Base-by-base conservation (phyloP, 1,140 invertebrate genomes). In the Papilio polyxenes region DNA sequence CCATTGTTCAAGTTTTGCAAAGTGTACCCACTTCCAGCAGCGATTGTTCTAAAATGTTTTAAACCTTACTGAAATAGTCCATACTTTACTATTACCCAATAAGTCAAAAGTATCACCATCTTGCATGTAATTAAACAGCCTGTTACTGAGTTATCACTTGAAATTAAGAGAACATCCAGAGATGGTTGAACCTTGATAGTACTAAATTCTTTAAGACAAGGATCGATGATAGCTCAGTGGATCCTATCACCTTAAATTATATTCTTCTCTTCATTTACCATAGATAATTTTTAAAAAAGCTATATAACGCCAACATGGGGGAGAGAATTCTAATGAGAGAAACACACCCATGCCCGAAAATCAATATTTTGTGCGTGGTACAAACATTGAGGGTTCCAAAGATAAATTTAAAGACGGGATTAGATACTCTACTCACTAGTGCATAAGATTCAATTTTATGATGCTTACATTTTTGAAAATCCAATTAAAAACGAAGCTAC, bases 361-460 rank as follows among this genome's bases (percentile, higher is more conserved):
- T 72, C 65, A 72, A 72, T 72, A 72, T 15, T 72, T 72, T 72
- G 65, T 72, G 65, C 65, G 65, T 72, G 65, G 65, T 72, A 37
- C 65, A 72, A 72, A 72, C 65, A 72, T 20, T 72, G 65, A 37
- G 65, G 65, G 65, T 15, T 15, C 31, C 23, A 72, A 72, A 37
- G 65, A 37, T 72, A 17, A 72, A 72, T 15, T 11, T 13, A 37
- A 69, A 72, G 65, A 72, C 23, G 7, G 23, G 31, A 40, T 40
- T 72, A 5, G 37, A 11, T 72, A 17, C 65, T 37, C 11, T 72
- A 37, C 13, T 37, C 1, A 31, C 0, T 9, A 6, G 31, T 11
- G 11, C 7, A 15, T 72, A 72, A 37, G 65, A 72, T 72, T 37
- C 31, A 72, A 4, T 72, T n/a, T n/a, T n/a, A n/a, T n/a, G n/a